A percentile compares a stretch with the other conserved stretches of the same genome.
phyloP scores from a whole-genome alignment of 1,140 invertebrate species.

The Drosophila burlai region DNA sequence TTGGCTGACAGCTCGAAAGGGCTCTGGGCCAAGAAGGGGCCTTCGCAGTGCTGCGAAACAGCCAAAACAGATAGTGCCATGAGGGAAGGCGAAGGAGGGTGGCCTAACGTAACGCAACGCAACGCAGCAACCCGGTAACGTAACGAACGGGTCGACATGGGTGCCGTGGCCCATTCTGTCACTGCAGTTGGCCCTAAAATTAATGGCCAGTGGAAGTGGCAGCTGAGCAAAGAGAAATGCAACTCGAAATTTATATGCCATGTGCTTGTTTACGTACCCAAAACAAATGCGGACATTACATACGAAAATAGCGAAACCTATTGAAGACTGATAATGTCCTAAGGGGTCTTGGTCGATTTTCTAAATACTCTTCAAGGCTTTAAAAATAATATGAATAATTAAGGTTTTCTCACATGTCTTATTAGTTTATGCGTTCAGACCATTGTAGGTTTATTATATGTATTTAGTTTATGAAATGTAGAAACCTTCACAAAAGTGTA shows the following conservation, averaged over 20 bases:
- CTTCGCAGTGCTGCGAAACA: constrained; percentile 14
- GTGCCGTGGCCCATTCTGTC: constrained; percentile 51
- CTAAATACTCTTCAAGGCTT: neutral
- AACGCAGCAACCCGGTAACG: constrained; percentile 29
- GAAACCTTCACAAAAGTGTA: neutral
- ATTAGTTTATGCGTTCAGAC: neutral
- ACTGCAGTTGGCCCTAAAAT: constrained; percentile 71
- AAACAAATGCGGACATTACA: constrained; percentile 19
- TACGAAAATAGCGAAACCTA: neutral
- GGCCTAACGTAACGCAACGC: constrained; percentile 54
- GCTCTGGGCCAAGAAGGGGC: constrained; percentile 16
- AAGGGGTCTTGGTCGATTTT: too few species aligned
- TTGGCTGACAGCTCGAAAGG: constrained; percentile 71
- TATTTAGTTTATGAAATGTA: neutral
- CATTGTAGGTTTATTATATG: neutral
- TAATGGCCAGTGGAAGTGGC: constrained; percentile 76
- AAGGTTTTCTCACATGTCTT: neutral
- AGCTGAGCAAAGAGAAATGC: constrained; percentile 65
- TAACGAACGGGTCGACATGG: constrained; percentile 39
- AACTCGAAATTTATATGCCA: constrained; percentile 55
- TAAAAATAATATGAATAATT: neutral
- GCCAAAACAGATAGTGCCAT: constrained; percentile 40
- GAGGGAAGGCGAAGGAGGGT: neutral
- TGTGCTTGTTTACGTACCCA: constrained; percentile 22
- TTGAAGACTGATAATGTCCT: neutral